Percentiles rank a stretch among this genome's conserved stretches.
Conservation (phyloP, 2,113 vertebrate genomes). For the Chaenocephalus aceratus region DNA sequence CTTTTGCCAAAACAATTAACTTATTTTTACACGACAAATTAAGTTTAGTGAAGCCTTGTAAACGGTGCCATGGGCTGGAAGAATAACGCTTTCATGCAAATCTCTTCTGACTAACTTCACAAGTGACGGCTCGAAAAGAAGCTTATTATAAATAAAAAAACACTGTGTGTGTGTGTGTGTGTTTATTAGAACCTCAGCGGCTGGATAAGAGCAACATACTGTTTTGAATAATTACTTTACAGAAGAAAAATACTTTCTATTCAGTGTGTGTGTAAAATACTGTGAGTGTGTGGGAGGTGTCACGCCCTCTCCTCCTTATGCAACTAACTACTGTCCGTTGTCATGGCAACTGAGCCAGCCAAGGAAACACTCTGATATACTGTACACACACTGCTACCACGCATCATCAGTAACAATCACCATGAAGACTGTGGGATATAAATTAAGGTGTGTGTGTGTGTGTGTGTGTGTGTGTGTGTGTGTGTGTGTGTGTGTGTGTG, state of each 20-base stretch:
- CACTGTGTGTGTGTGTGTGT: not conserved
- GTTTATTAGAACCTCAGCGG: no score
- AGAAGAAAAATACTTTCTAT: no score
- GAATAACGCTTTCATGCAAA: not conserved
- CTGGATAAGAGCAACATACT: no score
- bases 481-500: slow-evolving; percentile 6
- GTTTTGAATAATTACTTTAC: no score
- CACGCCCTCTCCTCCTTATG: slow-evolving; percentile 18
- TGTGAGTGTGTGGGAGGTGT: not conserved
- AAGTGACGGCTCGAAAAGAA: no score
- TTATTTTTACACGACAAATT: no score
- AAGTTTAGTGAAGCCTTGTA: no score
- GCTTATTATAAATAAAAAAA: no score
- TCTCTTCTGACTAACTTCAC: no score
- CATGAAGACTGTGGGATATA: slow-evolving; percentile 23
- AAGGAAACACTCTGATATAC: slow-evolving; percentile 15
- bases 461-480: not conserved
- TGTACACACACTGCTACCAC: not conserved
- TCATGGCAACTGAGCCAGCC: not conserved
- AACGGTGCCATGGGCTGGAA: not conserved
- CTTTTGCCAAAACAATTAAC: no score
- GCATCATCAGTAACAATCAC: not conserved
- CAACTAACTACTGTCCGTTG: slow-evolving; percentile 9
- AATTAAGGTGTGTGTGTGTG: slow-evolving; percentile 35
- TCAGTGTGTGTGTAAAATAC: not conserved